Evolutionary conservation across 2,888 invertebrate species (phyloP).

Genomic region (Dryococelus australis): DNA sequence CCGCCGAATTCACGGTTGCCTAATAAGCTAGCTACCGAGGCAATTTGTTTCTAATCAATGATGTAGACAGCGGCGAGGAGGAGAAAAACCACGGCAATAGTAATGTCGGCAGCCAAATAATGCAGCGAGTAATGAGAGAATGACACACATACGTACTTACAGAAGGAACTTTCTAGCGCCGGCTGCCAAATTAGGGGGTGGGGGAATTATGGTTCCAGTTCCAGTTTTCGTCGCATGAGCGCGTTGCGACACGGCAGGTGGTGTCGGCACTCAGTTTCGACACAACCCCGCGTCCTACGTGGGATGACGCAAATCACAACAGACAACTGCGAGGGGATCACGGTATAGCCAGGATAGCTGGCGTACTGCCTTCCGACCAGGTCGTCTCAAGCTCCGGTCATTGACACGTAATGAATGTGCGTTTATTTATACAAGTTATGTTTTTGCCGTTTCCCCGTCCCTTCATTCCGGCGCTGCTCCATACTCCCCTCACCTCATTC

Average conservation of each 20-base stretch:
- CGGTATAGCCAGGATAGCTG: no score
- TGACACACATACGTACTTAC: neutral
- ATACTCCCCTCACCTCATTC: no score
- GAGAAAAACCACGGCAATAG: neutral
- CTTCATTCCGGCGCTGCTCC: no score
- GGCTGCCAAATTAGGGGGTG: neutral
- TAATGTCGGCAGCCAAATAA: neutral
- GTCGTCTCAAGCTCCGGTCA: no score
- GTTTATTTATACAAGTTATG: no score
- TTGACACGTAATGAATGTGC: no score
- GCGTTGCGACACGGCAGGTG: slow-evolving; percentile 5
- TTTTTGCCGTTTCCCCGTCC: no score
- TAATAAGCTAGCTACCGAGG: neutral
- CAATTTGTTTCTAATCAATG: slow-evolving; percentile 1
- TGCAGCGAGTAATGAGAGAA: neutral
- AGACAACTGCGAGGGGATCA: no score
- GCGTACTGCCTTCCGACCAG: no score
- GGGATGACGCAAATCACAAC: no score
- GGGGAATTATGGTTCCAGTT: neutral
- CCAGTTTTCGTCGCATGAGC: neutral
- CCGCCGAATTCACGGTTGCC: neutral
- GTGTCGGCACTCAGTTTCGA: neutral
- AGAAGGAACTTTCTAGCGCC: neutral
- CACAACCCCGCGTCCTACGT: no score
- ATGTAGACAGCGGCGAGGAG: no score